Conservation (phyloP, 1,140 invertebrate genomes). For the Hylaeus anthracinus region DNA sequence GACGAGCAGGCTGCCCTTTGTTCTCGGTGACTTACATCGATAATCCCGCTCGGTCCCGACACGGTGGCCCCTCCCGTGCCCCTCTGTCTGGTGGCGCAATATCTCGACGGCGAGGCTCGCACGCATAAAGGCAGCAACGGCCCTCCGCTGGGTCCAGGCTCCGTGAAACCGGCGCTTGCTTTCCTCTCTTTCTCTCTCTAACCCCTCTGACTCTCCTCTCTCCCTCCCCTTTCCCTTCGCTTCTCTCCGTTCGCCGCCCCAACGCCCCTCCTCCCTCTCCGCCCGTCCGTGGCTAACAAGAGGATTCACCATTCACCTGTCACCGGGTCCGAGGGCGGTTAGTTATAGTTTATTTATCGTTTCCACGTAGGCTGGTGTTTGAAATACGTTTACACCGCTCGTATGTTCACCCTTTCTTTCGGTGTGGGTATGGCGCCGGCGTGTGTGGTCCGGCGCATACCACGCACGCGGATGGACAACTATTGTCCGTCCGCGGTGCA, state of each 20-base stretch:
- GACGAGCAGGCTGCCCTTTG: constrained; percentile 56
- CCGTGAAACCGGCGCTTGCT: constrained; percentile 44
- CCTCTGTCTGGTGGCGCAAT: constrained; percentile 45
- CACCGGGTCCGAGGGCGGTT: constrained; percentile 77
- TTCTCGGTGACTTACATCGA: constrained; percentile 65
- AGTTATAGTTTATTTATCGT: constrained; percentile 81
- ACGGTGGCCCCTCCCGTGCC: constrained; percentile 42
- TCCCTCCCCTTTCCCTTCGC: not conserved
- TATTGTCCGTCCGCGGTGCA: constrained; percentile 58
- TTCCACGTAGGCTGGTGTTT: constrained; percentile 76
- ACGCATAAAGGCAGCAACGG: constrained; percentile 46
- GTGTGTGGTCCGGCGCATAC: constrained; percentile 75
- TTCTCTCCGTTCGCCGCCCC: constrained; percentile 3
- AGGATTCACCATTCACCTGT: constrained; percentile 80
- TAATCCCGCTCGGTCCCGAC: constrained; percentile 53
- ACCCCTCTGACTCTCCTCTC: not conserved
- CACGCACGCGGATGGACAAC: constrained; percentile 58
- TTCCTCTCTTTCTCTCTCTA: constrained; percentile 2
- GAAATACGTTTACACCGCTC: constrained; percentile 75
- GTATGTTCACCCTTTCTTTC: constrained; percentile 70
- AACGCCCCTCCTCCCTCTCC: not conserved
- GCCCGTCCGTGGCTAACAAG: constrained; percentile 74
- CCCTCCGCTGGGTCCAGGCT: constrained; percentile 36
- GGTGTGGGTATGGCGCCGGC: constrained; percentile 72
- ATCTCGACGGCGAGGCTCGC: constrained; percentile 50